phyloP scores from a whole-genome alignment of 1,140 invertebrate genomes.

The Pogonomyrmex barbatus region DNA sequence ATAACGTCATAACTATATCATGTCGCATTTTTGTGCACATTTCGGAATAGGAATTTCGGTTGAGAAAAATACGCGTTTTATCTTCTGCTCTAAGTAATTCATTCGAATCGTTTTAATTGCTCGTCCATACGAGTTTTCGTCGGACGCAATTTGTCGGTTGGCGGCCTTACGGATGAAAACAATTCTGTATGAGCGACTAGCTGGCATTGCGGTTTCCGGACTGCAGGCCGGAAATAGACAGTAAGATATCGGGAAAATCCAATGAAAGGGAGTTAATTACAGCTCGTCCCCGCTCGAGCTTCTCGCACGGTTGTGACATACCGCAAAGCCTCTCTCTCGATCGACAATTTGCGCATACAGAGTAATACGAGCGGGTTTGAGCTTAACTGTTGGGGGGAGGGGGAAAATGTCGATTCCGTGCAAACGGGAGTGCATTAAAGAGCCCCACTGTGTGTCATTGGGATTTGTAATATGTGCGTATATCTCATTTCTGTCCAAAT shows the following conservation, averaged over 20 bases:
- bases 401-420: constrained; percentile 68
- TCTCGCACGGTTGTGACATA: constrained; percentile 60
- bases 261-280: constrained; percentile 81
- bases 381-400: constrained; percentile 44
- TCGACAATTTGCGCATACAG: constrained; percentile 63
- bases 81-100: constrained; percentile 23
- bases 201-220: constrained; percentile 69
- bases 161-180: constrained; percentile 67
- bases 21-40: background rate
- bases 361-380: constrained; percentile 65
- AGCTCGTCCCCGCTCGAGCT: constrained; percentile 62
- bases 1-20: background rate
- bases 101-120: constrained; percentile 63
- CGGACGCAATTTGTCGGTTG: constrained; percentile 68
- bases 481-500: constrained; percentile 1
- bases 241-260: constrained; percentile 76
- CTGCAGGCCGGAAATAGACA: constrained; percentile 71
- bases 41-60: background rate
- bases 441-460: constrained; percentile 36
- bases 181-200: constrained; percentile 58
- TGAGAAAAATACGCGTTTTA: constrained; percentile 21
- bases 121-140: constrained; percentile 44
- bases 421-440: constrained; percentile 57
- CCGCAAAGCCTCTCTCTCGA: constrained; percentile 55
- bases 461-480: constrained; percentile 43